phyloP scores from a whole-genome alignment of 2,113 vertebrate genomes.

The Coptodon bakossiorum region DNA sequence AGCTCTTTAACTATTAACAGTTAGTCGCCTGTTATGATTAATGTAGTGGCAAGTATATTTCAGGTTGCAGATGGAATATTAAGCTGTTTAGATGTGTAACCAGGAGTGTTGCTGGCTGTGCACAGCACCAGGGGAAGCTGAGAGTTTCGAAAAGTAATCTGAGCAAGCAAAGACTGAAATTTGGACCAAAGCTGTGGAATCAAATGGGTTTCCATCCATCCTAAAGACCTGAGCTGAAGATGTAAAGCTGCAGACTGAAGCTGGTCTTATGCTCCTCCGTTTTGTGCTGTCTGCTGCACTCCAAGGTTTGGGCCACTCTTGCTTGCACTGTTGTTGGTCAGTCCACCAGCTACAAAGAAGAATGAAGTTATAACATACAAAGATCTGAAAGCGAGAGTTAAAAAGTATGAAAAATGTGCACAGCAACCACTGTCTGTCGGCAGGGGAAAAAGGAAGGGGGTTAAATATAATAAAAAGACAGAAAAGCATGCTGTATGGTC shows the following conservation, averaged over 20 bases:
- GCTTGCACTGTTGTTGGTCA: background rate
- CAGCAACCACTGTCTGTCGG: accelerated
- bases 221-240: background rate
- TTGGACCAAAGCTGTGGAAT: background rate
- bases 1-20: background rate
- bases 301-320: background rate
- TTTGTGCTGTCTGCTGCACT: background rate
- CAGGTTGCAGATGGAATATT: background rate
- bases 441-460: background rate
- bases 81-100: background rate
- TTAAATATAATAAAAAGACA: background rate
- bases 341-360: background rate
- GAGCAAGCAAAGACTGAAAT: background rate
- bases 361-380: background rate
- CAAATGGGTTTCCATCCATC: background rate
- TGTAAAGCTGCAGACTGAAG: background rate
- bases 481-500: background rate
- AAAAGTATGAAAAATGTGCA: background rate
- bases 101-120: background rate
- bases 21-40: background rate
- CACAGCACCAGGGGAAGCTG: background rate
- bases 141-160: background rate
- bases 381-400: background rate
- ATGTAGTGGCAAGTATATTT: background rate
- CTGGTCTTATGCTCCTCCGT: background rate